Evolutionary conservation across 2,113 vertebrate species (phyloP), one percentile per base, ranked within the genome.

Genomic region (Gila orcuttii): DNA sequence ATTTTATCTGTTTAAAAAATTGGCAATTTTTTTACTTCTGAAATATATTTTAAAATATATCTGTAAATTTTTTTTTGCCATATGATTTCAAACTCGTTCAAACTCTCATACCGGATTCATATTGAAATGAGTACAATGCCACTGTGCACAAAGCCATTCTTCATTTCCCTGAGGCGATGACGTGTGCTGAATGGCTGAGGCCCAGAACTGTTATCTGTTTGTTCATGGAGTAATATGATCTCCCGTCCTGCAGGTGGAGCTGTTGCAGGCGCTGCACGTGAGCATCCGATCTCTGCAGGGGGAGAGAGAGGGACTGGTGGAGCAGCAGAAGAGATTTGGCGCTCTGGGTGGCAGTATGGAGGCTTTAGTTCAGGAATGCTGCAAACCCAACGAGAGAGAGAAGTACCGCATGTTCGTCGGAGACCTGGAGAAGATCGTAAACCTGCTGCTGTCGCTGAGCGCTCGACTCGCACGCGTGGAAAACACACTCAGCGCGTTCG

Each of bases 361-460:
- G 85, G 90, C 89, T 1, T 79, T 97, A 90, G 95, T 99, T 83
- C 94, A 95, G 80, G 90, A 94, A 3, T 91, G 89, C 13, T 99
- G 98, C 92, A 98, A 96, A 89, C 90, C 96, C 73, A 98, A 97
- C 0, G 97, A 99, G 94, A 95, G 92, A 88, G 97, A 99, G 90
- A 99, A 99, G 92, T 99, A 97, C 94, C 95, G 91, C 94, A 96
- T 98, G 95, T 99, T 99, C 92, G 95, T 99, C 0, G 98, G 98
- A 0, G 98, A 99, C 88, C 89, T 98, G 93, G 97, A 99, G 91
- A 97, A 95, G 90, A 96, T 99, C 19, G 97, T 99, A 23, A 97
- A 97, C 94, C 95, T 99, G 92, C 93, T 99, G 92, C 95, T 99
- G 19, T 99, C 98, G 6, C 96, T 99, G 88, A 98, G 97, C 0